Evolutionary conservation across 2,113 vertebrate species (phyloP).

Genomic region (Corythoichthys intestinalis): DNA sequence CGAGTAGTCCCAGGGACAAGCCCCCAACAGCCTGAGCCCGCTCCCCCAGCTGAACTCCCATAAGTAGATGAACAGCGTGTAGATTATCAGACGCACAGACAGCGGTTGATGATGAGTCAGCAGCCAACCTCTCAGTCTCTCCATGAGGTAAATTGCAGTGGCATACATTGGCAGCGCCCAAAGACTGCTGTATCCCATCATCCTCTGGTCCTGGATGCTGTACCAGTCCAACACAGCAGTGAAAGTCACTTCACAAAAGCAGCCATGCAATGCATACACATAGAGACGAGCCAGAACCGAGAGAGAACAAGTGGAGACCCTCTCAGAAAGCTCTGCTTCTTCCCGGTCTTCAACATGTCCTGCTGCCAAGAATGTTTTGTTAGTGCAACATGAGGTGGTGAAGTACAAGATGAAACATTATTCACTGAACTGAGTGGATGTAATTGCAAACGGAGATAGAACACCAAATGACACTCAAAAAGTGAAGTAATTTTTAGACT

Average conservation of each 20-base stretch:
- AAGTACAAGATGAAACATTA: not conserved
- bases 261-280: slow-evolving; percentile 72
- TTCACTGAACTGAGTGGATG: not conserved
- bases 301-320: slow-evolving; percentile 15
- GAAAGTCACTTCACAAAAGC: slow-evolving; percentile 73
- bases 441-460: not conserved
- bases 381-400: not conserved
- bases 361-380: slow-evolving; percentile 31
- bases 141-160: slow-evolving; percentile 66
- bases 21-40: slow-evolving; percentile 56
- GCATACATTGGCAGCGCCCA: slow-evolving; percentile 75
- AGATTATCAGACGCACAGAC: slow-evolving; percentile 47
- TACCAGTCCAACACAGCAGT: slow-evolving; percentile 65
- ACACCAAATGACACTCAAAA: too few relatives aligned
- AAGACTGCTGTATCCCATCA: slow-evolving; percentile 69
- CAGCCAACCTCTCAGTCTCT: slow-evolving; percentile 56
- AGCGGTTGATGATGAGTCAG: slow-evolving; percentile 40
- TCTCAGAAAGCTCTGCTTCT: not conserved
- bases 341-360: slow-evolving; percentile 5
- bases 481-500: too few relatives aligned
- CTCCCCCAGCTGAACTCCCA: slow-evolving; percentile 75
- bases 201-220: slow-evolving; percentile 56
- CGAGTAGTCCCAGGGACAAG: slow-evolving; percentile 79
- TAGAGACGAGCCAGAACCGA: slow-evolving; percentile 58
- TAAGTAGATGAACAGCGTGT: slow-evolving; percentile 69